Conservation (phyloP, 2,113 vertebrate species). For the Anhinga rufa region DNA sequence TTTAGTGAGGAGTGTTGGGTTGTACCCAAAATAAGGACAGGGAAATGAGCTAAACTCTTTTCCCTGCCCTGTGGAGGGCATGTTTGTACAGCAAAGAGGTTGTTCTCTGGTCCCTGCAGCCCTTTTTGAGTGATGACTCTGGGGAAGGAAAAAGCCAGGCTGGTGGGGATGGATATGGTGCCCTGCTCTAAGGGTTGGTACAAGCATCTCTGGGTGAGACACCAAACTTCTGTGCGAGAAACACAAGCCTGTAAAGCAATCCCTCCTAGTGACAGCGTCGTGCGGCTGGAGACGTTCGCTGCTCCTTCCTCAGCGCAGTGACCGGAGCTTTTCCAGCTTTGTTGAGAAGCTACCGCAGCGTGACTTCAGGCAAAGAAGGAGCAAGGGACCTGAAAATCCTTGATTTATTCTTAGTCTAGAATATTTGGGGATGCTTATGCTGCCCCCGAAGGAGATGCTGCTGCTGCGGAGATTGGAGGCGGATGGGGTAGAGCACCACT, state of each 20-base stretch:
- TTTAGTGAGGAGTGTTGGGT: rapidly evolving
- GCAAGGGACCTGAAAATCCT: neutral
- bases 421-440: neutral
- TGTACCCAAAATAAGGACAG: neutral
- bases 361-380: neutral
- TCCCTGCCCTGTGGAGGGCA: neutral
- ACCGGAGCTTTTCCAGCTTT: neutral
- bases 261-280: rapidly evolving
- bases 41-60: neutral
- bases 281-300: neutral
- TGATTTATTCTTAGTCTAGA: neutral
- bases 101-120: neutral
- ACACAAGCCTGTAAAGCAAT: neutral
- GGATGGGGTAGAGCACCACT: no score
- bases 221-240: neutral
- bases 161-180: neutral
- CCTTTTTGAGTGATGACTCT: rapidly evolving
- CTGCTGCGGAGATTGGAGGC: rapidly evolving
- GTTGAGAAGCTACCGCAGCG: neutral
- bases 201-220: neutral
- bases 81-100: neutral
- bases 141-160: neutral
- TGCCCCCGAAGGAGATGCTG: neutral
- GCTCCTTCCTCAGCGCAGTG: neutral
- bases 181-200: neutral